Evolutionary conservation across 2,797 vertebrate species (phyloP).

Genomic region (Chaunax sp.): DNA sequence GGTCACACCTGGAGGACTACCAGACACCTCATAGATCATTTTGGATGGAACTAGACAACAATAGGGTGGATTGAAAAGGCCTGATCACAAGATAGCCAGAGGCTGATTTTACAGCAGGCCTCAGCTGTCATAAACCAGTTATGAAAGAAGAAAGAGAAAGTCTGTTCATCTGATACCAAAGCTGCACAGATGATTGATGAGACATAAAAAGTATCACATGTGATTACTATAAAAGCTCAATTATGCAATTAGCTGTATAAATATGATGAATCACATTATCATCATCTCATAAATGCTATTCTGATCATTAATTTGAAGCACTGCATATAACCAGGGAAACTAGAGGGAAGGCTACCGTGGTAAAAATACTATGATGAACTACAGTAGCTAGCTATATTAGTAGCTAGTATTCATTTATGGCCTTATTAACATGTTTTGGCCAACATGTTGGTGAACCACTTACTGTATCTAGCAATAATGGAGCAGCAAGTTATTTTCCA

Average conservation of each 20-base stretch:
- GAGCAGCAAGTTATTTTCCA: too few species aligned
- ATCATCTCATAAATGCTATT: not conserved
- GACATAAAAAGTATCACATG: not conserved
- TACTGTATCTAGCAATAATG: not conserved
- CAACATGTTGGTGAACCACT: not conserved
- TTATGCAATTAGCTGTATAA: not conserved
- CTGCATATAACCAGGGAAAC: not conserved
- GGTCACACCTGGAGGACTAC: conserved; percentile 67
- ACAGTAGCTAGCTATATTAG: too few species aligned
- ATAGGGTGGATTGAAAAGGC: conserved; percentile 59
- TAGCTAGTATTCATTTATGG: not conserved
- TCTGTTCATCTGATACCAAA: conserved; percentile 7
- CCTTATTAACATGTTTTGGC: not conserved
- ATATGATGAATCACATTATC: not conserved
- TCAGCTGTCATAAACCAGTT: conserved; percentile 9
- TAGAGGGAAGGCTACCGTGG: not conserved
- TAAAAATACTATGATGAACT: too few species aligned
- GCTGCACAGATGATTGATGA: conserved; percentile 2
- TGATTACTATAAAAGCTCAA: too few species aligned
- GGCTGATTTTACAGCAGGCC: conserved; percentile 31
- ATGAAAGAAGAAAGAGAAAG: conserved; percentile 10
- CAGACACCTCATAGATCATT: conserved; percentile 50
- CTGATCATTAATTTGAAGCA: not conserved
- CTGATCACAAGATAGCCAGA: conserved; percentile 61
- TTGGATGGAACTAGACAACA: conserved; percentile 59